Conservation (phyloP, 2,888 invertebrate genomes). For the Dermolepida albohirtum region DNA sequence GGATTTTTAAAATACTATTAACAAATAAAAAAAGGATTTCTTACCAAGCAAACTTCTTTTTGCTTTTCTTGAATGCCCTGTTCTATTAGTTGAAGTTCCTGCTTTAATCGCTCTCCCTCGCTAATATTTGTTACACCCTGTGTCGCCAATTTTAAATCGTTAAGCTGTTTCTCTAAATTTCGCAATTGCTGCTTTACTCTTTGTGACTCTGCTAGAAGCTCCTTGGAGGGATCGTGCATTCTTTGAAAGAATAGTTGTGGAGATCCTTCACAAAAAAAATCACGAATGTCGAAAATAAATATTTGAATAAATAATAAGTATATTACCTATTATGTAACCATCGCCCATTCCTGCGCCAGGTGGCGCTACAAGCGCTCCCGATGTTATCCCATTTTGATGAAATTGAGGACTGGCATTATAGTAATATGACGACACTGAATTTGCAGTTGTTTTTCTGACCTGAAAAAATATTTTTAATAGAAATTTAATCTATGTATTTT, state of each 20-base stretch:
- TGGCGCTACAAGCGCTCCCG: conserved; percentile 55
- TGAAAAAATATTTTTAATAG: conserved; percentile 43
- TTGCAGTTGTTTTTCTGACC: conserved; percentile 66
- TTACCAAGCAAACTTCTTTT: conserved; percentile 68
- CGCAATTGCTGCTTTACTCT: conserved; percentile 71
- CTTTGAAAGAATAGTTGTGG: conserved; percentile 60
- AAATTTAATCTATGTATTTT: neutral
- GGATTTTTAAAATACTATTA: too few species aligned
- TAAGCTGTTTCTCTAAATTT: conserved; percentile 72
- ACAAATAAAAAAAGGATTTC: too few species aligned
- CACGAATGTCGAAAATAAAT: too few species aligned
- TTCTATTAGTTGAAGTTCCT: conserved; percentile 72
- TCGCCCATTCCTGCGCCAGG: conserved; percentile 63
- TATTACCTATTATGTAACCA: conserved; percentile 64
- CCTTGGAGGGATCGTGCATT: conserved; percentile 63
- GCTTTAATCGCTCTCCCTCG: conserved; percentile 70
- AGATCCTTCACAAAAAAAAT: too few species aligned
- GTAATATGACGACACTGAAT: conserved; percentile 66
- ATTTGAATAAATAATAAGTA: neutral
- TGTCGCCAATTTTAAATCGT: conserved; percentile 71
- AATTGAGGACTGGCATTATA: conserved; percentile 60
- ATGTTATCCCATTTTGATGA: conserved; percentile 57
- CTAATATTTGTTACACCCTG: conserved; percentile 67
- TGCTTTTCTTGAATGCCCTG: conserved; percentile 73
- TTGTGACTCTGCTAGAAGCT: conserved; percentile 70